Evolutionary conservation across 2,113 vertebrate species (phyloP).

Genomic region (Alces alces): DNA sequence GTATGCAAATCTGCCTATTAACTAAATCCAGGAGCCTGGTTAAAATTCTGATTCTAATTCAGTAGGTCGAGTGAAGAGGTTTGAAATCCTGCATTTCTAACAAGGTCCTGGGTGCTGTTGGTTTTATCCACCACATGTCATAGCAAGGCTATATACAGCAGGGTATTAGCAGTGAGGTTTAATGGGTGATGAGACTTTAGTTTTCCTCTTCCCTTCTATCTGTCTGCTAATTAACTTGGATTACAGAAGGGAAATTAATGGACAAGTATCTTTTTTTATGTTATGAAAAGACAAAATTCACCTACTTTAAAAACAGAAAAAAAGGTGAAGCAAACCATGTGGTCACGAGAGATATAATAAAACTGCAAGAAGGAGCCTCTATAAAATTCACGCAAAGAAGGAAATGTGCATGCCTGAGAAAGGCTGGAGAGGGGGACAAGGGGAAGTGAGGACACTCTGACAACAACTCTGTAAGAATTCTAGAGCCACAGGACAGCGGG

Average conservation of each 20-base stretch:
- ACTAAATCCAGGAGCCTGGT: background rate
- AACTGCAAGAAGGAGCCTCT: background rate
- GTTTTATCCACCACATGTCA: fast-evolving
- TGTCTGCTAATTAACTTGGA: background rate
- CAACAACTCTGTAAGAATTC: background rate
- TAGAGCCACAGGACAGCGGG: background rate
- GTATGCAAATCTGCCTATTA: background rate
- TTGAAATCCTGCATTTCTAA: background rate
- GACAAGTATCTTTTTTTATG: background rate
- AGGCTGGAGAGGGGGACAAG: background rate
- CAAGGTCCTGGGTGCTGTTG: background rate
- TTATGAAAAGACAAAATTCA: background rate
- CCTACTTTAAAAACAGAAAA: background rate
- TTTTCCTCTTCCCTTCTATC: background rate
- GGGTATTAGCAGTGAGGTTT: background rate
- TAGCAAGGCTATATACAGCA: background rate
- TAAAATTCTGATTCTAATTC: background rate
- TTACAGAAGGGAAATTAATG: background rate
- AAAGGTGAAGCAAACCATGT: background rate
- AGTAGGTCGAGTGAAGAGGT: background rate
- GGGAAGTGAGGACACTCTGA: background rate
- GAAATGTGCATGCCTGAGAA: background rate
- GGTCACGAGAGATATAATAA: background rate
- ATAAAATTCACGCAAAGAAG: background rate
- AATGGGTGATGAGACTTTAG: background rate